Percentiles rank a stretch among this genome's conserved stretches.
Conservation (phyloP, 2,888 invertebrate genomes). For the Gibbula magus region DNA sequence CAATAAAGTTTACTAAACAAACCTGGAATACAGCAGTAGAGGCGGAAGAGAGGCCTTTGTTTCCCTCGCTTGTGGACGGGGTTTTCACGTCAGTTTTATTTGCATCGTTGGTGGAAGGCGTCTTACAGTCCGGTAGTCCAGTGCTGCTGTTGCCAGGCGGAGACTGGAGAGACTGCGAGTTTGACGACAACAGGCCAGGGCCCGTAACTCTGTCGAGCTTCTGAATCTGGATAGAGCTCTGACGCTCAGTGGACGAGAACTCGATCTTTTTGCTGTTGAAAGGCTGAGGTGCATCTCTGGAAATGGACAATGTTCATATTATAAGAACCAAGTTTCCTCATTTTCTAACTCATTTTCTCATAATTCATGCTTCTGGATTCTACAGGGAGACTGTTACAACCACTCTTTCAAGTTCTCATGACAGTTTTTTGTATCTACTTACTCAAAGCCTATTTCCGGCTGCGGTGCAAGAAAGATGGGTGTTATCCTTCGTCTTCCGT, state of each 20-base stretch:
- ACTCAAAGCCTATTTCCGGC: conserved; percentile 79
- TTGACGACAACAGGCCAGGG: conserved; percentile 51
- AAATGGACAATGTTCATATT: background rate
- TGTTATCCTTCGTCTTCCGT: conserved; percentile 95
- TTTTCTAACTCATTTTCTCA: no score
- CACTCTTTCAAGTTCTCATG: no score
- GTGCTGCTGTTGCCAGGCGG: conserved; percentile 35
- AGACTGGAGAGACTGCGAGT: conserved; percentile 46
- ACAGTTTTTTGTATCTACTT: background rate
- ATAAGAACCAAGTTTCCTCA: no score
- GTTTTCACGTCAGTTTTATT: background rate
- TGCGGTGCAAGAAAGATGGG: conserved; percentile 92
- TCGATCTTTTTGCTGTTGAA: conserved; percentile 72
- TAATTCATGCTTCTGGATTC: no score
- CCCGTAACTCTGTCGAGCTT: conserved; percentile 78
- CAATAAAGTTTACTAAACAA: no score
- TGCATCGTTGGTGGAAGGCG: background rate
- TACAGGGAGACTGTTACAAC: no score
- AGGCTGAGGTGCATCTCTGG: conserved; percentile 64
- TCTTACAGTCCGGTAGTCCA: conserved; percentile 23
- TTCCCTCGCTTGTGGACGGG: background rate
- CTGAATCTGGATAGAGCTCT: conserved; percentile 88
- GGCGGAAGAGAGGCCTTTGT: background rate
- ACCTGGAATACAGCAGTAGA: background rate
- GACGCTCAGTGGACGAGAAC: conserved; percentile 86